Conservation (phyloP, 2,113 vertebrate genomes). For the Psittacula cyanocephala region DNA sequence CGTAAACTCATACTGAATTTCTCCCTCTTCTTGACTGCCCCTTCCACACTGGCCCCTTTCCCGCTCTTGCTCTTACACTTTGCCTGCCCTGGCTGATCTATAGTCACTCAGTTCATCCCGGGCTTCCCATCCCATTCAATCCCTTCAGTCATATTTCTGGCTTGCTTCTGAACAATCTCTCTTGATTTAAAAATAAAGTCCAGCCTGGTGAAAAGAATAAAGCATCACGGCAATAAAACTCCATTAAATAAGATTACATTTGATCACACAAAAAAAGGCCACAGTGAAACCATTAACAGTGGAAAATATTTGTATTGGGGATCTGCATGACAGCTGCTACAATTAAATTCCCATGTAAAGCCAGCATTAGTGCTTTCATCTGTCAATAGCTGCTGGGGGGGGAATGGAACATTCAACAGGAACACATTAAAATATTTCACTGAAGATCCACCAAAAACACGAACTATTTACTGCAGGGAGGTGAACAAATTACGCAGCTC, state of each 20-base stretch:
- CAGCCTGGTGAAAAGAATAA: background rate
- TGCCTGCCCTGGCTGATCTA: background rate
- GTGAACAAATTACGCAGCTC: background rate
- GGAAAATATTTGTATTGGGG: background rate
- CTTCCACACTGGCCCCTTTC: background rate
- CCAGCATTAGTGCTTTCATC: background rate
- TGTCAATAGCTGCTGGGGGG: background rate
- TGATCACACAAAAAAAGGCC: slow-evolving; percentile 1
- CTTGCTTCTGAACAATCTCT: background rate
- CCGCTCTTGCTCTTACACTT: background rate
- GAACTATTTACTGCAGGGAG: background rate
- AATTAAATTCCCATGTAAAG: slow-evolving; percentile 1
- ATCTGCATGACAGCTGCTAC: background rate
- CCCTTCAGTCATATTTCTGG: background rate
- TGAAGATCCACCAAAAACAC: background rate
- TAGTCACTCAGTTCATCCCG: fast-evolving
- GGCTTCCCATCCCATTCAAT: background rate
- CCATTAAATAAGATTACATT: slow-evolving; percentile 21
- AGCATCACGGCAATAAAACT: background rate
- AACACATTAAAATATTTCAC: background rate
- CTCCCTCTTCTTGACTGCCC: background rate
- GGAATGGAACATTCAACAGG: background rate
- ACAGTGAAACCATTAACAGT: background rate
- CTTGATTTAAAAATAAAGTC: background rate
- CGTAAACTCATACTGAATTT: background rate